Evolutionary conservation across 2,797 vertebrate genomes (phyloP).

Genomic region (Percopsis omiscomaycus): DNA sequence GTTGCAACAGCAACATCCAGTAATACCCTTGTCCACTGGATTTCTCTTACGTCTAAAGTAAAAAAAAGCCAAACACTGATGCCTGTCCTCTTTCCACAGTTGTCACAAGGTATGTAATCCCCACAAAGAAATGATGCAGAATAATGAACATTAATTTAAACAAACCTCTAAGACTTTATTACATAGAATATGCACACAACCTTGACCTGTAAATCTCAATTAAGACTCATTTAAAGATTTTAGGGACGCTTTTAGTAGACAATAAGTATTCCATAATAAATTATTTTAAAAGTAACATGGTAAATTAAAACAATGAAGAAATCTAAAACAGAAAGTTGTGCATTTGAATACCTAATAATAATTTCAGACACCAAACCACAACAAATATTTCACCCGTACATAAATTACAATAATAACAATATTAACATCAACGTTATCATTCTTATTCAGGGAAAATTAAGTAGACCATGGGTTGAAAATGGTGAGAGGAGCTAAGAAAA

Average conservation of each 20-base stretch:
- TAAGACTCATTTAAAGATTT: conserved; percentile 31
- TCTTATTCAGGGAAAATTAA: conserved; percentile 2
- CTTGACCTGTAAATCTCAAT: conserved; percentile 50
- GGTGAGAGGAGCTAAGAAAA: not conserved
- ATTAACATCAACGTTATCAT: conserved; percentile 44
- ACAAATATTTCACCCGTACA: conserved; percentile 49
- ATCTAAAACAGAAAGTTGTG: conserved; percentile 33
- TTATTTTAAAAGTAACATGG: conserved; percentile 34
- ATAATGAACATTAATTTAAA: conserved; percentile 56
- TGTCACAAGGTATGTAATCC: conserved; percentile 37
- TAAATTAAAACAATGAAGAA: conserved; percentile 45
- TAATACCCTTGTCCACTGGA: conserved; percentile 57
- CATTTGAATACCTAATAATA: conserved; percentile 34
- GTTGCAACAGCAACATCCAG: conserved; percentile 40
- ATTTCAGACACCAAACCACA: conserved; percentile 62
- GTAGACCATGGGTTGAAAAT: conserved; percentile 6
- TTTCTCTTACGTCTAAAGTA: conserved; percentile 40
- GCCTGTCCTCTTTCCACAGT: conserved; percentile 55
- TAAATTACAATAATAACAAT: conserved; percentile 46
- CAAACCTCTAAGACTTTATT: conserved; percentile 75
- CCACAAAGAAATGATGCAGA: conserved; percentile 35
- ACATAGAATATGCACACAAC: conserved; percentile 60
- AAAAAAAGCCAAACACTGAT: conserved; percentile 46
- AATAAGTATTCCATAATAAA: conserved; percentile 32
- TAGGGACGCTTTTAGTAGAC: conserved; percentile 21